phyloP scores from a whole-genome alignment of 2,113 vertebrate genomes.

The Cololabis saira region DNA sequence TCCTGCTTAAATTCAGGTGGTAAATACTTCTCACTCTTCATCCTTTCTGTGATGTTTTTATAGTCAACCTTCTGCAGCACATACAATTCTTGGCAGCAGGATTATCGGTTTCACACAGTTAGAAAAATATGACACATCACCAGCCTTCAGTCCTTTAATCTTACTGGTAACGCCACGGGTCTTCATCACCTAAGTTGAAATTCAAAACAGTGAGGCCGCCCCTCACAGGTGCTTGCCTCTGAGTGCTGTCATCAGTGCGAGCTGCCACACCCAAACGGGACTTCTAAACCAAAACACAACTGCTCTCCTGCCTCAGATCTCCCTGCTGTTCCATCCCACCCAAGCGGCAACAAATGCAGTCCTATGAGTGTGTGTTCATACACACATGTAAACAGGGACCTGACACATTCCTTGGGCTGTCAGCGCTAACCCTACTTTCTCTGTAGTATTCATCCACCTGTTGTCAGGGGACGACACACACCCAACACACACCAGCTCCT shows the following conservation, averaged over 20 bases:
- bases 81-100: no score
- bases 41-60: no score
- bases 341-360: constrained; percentile 71
- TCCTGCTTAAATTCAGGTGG: no score
- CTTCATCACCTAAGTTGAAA: neutral
- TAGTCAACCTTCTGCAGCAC: no score
- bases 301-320: constrained; percentile 66
- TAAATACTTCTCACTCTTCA: no score
- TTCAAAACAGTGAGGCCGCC: constrained; percentile 15
- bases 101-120: no score
- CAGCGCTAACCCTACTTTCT: constrained; percentile 61
- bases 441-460: constrained; percentile 66
- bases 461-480: constrained; percentile 38
- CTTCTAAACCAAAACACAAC: constrained; percentile 72
- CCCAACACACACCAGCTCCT: constrained; percentile 4
- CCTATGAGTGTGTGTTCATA: constrained; percentile 51
- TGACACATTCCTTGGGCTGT: constrained; percentile 64
- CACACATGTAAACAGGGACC: constrained; percentile 66
- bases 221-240: constrained; percentile 47
- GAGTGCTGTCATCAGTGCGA: constrained; percentile 51
- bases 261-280: constrained; percentile 62
- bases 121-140: neutral
- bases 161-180: neutral
- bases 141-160: neutral
- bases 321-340: constrained; percentile 75